Base-by-base conservation (phyloP, 2,888 invertebrate genomes). In the Lithophane leautieri region DNA sequence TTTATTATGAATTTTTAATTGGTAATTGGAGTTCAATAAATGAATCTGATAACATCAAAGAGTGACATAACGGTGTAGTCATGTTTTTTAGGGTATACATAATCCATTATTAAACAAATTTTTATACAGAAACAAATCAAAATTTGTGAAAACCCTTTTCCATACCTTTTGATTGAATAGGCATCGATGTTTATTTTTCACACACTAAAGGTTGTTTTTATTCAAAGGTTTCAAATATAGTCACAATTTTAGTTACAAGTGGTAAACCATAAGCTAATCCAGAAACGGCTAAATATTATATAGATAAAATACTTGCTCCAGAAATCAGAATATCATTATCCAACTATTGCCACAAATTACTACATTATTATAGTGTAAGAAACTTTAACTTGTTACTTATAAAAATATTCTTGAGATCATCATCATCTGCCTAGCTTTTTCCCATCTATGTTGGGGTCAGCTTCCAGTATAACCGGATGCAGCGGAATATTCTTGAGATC, bases 1-100 rank as follows among this genome's bases (percentile, higher is more conserved):
- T 81, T 81, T 73, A 65, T 73, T 58, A 52, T 73, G 62, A 70
- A 67, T 67, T 79, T 82, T 83, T 56, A 44, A 68, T 60, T 63
- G 19, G 22, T 61, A 25, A 47, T 54, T 82, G 61, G 54, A 52
- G 40, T 68, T 77, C 6, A 19, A 44, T 1, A 44, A 40, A 65
- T 56, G 4, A 78, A 66, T 70, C 25, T 34, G 25, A 63, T 42
- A 56, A 58, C 28, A 28, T 67, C 14, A 78, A 67, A 58, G 28
- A 19, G 28, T 34, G 25, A 62, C 14, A 44, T 2, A 40, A 47
- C 12, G n/a, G n/a, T 50, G 11, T 14, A 12, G 1, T 28, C 28
- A 22, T 54, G 14, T 40, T 28, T 70, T 50, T 60, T 3, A 1
- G 6, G 8, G 60, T 47, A 44, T 11, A 73, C 8, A 28, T 28